A percentile compares a stretch with the other conserved stretches of the same genome.
Evolutionary conservation across 2,888 invertebrate species (phyloP).

Genomic region (Nephrotoma appendiculata): DNA sequence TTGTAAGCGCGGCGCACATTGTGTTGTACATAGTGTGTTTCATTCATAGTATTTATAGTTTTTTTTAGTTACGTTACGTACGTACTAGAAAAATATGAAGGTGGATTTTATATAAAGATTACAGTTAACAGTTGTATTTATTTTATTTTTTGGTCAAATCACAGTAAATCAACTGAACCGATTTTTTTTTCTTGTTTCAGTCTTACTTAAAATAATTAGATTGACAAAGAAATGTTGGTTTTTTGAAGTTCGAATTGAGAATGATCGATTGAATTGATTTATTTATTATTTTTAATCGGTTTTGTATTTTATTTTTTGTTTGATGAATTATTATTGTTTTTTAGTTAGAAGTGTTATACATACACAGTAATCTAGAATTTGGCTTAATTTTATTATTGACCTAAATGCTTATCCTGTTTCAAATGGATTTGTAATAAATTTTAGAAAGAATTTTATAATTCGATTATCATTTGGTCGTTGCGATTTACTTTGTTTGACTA

Average conservation of each 20-base stretch:
- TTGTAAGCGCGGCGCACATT: not conserved
- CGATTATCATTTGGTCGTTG: no score
- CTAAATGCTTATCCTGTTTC: not conserved
- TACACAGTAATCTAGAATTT: not conserved
- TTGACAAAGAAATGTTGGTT: not conserved
- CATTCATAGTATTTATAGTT: not conserved
- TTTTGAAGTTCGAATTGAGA: not conserved
- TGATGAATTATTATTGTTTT: not conserved
- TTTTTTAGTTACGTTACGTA: not conserved
- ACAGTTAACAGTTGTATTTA: not conserved
- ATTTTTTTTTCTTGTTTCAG: not conserved
- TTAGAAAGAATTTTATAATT: not conserved
- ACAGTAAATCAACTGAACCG: slow-evolving; percentile 1
- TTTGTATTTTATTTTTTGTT: not conserved
- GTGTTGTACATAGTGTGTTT: not conserved
- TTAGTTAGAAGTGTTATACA: not conserved
- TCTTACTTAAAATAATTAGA: slow-evolving; percentile 1
- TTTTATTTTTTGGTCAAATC: not conserved
- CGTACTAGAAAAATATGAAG: not conserved
- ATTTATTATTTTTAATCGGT: not conserved
- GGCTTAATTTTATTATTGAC: not conserved
- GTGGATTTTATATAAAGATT: not conserved
- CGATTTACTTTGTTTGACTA: no score
- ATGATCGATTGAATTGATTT: not conserved
- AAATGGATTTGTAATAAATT: not conserved